Evolutionary conservation across 2,888 invertebrate genomes (phyloP), one percentile per base, ranked within the genome.

Genomic region (Bruchidius siliquastri): DNA sequence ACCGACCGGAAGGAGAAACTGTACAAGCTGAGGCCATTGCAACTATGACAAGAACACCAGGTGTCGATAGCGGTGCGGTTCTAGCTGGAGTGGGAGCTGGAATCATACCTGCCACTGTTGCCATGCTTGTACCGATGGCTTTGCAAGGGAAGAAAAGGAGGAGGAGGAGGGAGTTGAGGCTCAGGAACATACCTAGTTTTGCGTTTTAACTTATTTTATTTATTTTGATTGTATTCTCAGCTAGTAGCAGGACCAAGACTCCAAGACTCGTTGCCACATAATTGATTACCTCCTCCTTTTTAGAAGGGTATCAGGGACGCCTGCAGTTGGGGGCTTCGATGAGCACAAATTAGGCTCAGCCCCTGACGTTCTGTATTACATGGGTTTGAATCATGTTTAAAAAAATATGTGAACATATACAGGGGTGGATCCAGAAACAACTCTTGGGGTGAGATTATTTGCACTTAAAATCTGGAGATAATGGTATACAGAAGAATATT

Each of bases 81-180:
- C 83, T 93, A 76, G 92, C 93, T 8, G 93, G 93, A 0, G 92
- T 93, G 0, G 92, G 93, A 0, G 93, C 94, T 20, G 94, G 94
- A 0, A 92, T 94, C 91, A 88, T 94, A 21, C 94, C 94, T 6
- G 94, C 93, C 0, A 93, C 94, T 0, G 92, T 94, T 91, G 94
- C 93, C 0, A 92, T 94, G 91, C 88, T 94, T 78, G 91, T 94
- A 67, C 94, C 94, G 0, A 91, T 94, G 90, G 91, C 93, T 84
- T 87, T 94, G 75, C 92, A 92, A n/a, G 86, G 89, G 69, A 87
- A 86, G 79, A 86, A 85, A 72, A 79, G 81, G 73, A 79, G 80
- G 72, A 81, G 80, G 21, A 71, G 76, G 66, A 68, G 21, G 4
- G 22, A 26, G 70, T 71, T 67, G 72, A 71, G 21, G 21, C 18